Conservation (phyloP, 2,888 invertebrate genomes). For the Charanyca ferruginea region DNA sequence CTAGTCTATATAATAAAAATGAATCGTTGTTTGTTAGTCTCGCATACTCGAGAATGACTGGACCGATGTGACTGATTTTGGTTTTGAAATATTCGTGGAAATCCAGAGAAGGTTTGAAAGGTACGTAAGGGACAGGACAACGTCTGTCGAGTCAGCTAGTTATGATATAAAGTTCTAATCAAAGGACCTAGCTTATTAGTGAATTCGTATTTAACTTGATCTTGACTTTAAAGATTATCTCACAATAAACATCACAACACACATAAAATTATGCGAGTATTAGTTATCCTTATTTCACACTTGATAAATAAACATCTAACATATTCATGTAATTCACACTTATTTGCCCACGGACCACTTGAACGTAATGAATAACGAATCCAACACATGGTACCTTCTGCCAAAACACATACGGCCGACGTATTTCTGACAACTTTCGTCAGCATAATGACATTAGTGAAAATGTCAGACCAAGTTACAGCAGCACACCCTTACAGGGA, state of each 20-base stretch:
- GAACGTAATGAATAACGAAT: constrained; percentile 34
- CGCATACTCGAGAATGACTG: too few species aligned
- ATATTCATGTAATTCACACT: constrained; percentile 23
- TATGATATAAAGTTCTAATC: constrained; percentile 12
- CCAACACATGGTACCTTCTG: constrained; percentile 11
- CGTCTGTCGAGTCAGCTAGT: too few species aligned
- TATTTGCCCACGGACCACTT: constrained; percentile 8
- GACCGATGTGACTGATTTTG: too few species aligned
- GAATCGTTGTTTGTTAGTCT: too few species aligned
- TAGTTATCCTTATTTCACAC: not conserved
- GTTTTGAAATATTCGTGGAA: too few species aligned
- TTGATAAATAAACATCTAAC: constrained; percentile 3
- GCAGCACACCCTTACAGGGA: constrained; percentile 70
- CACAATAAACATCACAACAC: not conserved
- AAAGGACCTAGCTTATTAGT: constrained; percentile 17
- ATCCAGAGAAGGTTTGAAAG: too few species aligned
- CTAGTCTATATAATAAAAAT: too few species aligned
- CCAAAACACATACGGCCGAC: constrained; percentile 30
- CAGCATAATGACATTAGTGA: constrained; percentile 82
- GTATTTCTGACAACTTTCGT: constrained; percentile 72
- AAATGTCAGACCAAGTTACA: constrained; percentile 82
- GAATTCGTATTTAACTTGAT: constrained; percentile 13
- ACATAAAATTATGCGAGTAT: not conserved
- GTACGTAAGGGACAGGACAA: too few species aligned
- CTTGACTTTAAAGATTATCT: constrained; percentile 8